Evolutionary conservation across 2,888 invertebrate genomes (phyloP).

Genomic region (Pteria penguin): DNA sequence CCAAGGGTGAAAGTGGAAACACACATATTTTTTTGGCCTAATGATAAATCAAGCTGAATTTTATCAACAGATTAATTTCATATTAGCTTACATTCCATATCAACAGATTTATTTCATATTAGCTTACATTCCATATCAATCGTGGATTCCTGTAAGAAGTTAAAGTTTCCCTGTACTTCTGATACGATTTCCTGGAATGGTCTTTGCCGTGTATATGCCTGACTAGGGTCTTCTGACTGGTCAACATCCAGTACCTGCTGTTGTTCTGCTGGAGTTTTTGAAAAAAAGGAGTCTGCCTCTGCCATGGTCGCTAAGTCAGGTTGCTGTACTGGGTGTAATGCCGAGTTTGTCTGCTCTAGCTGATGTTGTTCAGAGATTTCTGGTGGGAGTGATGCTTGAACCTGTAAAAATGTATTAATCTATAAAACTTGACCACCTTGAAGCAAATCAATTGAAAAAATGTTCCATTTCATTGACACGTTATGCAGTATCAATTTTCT

Average conservation of each 20-base stretch:
- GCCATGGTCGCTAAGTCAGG: conserved; percentile 43
- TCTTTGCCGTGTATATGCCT: conserved; percentile 51
- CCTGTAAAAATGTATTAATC: too few species aligned
- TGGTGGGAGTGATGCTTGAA: conserved; percentile 58
- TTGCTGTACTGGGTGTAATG: conserved; percentile 19
- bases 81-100: too few species aligned
- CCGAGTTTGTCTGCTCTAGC: conserved; percentile 35
- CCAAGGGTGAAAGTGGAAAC: too few species aligned
- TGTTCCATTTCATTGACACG: too few species aligned
- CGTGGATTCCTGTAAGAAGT: conserved; percentile 89
- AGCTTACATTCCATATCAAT: conserved; percentile 82
- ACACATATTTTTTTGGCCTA: too few species aligned
- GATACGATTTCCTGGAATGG: conserved; percentile 77
- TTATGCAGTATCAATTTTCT: too few species aligned
- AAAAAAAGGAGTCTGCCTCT: conserved; percentile 61
- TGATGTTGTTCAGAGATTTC: conserved; percentile 41
- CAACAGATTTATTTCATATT: too few species aligned
- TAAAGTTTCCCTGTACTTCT: conserved; percentile 78
- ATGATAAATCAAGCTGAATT: too few species aligned
- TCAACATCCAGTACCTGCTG: conserved; percentile 23
- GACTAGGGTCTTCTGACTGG: conserved; percentile 33
- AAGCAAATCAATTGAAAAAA: too few species aligned
- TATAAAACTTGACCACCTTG: too few species aligned
- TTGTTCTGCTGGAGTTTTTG: conserved; percentile 43
- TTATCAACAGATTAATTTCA: too few species aligned